A percentile compares a stretch with the other conserved stretches of the same genome.
Evolutionary conservation across 2,113 vertebrate species (phyloP).

Genomic region (Microcebus lehilahytsara): DNA sequence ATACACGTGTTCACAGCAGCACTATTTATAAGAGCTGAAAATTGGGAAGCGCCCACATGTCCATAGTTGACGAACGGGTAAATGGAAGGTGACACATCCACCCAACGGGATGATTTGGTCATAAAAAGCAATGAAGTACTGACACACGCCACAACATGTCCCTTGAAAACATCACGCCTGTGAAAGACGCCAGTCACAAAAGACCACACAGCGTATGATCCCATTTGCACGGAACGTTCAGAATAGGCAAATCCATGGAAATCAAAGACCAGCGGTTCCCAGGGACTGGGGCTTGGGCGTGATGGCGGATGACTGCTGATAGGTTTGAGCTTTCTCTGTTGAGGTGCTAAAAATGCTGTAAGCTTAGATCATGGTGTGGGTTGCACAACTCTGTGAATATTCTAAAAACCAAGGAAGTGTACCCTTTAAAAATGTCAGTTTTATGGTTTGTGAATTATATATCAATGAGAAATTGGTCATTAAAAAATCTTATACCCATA

Average conservation of each 20-base stretch:
- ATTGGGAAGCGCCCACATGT: neutral
- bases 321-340: neutral
- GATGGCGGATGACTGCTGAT: accelerated
- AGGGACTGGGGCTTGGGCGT: accelerated
- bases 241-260: neutral
- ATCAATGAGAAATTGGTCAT: neutral
- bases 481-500: neutral
- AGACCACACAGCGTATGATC: neutral
- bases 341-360: neutral
- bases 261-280: neutral
- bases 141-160: accelerated
- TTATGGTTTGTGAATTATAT: neutral
- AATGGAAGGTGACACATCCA: no score
- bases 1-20: accelerated
- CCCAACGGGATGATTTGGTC: neutral
- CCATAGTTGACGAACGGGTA: accelerated
- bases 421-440: neutral
- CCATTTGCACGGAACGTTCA: neutral
- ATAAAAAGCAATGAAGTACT: neutral
- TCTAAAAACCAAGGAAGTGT: neutral
- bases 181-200: neutral
- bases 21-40: accelerated
- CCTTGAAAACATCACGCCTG: no score
- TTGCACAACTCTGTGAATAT: neutral
- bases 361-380: neutral